phyloP scores from a whole-genome alignment of 2,797 vertebrate species.

The Podargus strigoides region DNA sequence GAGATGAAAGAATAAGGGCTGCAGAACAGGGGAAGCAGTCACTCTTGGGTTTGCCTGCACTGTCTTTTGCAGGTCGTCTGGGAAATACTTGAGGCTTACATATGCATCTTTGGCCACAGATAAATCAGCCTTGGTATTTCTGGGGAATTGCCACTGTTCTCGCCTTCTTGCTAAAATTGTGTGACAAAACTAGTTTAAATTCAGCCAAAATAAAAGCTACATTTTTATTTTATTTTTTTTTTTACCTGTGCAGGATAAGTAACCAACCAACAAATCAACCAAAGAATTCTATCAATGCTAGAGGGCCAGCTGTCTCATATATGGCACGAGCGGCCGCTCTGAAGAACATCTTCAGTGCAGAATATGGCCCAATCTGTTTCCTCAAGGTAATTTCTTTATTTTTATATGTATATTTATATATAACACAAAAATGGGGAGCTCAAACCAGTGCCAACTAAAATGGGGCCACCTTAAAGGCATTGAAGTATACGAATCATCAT shows the following conservation, averaged over 20 bases:
- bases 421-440: background rate
- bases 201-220: background rate
- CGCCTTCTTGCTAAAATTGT: background rate
- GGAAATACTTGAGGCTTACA: background rate
- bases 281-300: background rate
- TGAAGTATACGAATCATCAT: background rate
- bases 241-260: background rate
- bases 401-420: background rate
- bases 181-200: background rate
- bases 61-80: background rate
- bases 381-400: background rate
- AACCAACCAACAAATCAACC: background rate
- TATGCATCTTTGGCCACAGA: background rate
- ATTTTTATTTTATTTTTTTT: no score
- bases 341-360: background rate
- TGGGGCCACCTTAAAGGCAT: background rate
- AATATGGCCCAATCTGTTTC: background rate
- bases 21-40: constrained; percentile 46
- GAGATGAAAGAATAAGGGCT: constrained; percentile 62
- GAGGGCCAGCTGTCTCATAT: background rate
- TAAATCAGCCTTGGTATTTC: background rate
- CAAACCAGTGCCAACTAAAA: background rate
- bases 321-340: background rate
- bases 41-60: background rate
- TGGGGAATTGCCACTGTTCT: background rate